Evolutionary conservation across 2,888 invertebrate species (phyloP).

Genomic region (Stenolophus ochropezus): DNA sequence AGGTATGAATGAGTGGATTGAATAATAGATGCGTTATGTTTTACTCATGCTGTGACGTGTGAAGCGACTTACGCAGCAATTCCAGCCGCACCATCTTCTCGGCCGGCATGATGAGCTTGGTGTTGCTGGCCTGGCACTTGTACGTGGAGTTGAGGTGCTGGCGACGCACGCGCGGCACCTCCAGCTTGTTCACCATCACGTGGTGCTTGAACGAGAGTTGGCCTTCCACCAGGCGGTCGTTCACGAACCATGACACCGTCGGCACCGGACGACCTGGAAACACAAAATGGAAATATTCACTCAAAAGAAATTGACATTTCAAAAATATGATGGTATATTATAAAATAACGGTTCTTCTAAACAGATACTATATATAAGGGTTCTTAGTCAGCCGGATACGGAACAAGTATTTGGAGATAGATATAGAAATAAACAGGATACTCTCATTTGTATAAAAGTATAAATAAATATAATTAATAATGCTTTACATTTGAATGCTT

Average conservation of each 20-base stretch:
- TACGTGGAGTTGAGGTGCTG: conserved; percentile 89
- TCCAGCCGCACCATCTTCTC: conserved; percentile 89
- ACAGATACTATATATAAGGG: too few species aligned
- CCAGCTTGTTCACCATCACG: conserved; percentile 87
- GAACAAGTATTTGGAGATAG: too few species aligned
- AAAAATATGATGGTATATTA: too few species aligned
- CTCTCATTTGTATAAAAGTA: too few species aligned
- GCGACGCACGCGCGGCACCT: conserved; percentile 83
- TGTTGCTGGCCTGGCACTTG: conserved; percentile 91
- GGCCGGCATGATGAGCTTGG: conserved; percentile 88
- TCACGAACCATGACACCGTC: conserved; percentile 89
- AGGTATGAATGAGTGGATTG: neutral
- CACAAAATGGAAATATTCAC: neutral
- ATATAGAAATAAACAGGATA: too few species aligned
- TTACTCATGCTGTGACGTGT: conserved; percentile 9
- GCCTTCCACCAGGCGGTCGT: conserved; percentile 82
- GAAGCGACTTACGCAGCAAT: conserved; percentile 83
- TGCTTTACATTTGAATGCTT: too few species aligned
- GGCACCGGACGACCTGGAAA: conserved; percentile 86
- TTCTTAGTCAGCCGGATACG: too few species aligned
- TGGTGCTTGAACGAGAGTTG: conserved; percentile 82
- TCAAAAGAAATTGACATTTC: too few species aligned
- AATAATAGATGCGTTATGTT: conserved; percentile 11
- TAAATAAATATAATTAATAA: too few species aligned
- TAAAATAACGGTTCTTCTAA: too few species aligned